Percentiles rank a stretch among this genome's conserved stretches.
Evolutionary conservation across 2,888 invertebrate species (phyloP).

Genomic region (Conchocele bisecta): DNA sequence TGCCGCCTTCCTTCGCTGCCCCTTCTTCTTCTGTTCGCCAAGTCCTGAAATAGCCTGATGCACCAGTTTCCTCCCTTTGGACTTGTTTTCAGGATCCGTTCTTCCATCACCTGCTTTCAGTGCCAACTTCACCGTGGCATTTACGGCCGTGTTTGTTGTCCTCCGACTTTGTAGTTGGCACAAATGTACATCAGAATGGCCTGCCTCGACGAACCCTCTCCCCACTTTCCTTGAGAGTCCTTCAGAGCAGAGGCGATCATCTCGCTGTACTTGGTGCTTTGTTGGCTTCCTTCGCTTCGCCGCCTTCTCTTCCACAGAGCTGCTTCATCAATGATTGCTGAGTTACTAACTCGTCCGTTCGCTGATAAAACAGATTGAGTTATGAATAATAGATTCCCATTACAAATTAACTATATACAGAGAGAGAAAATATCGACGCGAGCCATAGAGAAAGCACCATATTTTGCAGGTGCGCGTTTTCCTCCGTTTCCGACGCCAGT

Average conservation of each 20-base stretch:
- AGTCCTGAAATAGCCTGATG: slow-evolving; percentile 77
- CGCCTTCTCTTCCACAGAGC: slow-evolving; percentile 63
- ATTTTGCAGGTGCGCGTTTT: too few species aligned
- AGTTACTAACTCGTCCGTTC: too few species aligned
- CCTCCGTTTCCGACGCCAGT: too few species aligned
- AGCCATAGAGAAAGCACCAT: too few species aligned
- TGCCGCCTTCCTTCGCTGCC: too few species aligned
- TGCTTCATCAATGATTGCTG: too few species aligned
- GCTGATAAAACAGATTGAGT: too few species aligned
- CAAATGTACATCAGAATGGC: slow-evolving; percentile 83
- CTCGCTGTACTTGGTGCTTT: slow-evolving; percentile 80
- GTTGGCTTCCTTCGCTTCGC: slow-evolving; percentile 76
- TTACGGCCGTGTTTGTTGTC: slow-evolving; percentile 80
- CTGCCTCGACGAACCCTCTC: slow-evolving; percentile 83
- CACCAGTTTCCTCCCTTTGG: slow-evolving; percentile 77
- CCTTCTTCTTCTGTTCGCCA: slow-evolving; percentile 66
- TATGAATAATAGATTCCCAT: too few species aligned
- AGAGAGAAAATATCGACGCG: too few species aligned
- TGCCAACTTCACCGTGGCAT: slow-evolving; percentile 82
- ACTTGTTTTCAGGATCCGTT: slow-evolving; percentile 81
- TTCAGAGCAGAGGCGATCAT: slow-evolving; percentile 83
- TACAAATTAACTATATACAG: too few species aligned
- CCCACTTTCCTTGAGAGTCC: slow-evolving; percentile 82
- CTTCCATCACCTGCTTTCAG: slow-evolving; percentile 80
- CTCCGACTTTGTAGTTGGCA: slow-evolving; percentile 82